Conservation (phyloP, 2,888 invertebrate species). For the Polydrusus cervinus region DNA sequence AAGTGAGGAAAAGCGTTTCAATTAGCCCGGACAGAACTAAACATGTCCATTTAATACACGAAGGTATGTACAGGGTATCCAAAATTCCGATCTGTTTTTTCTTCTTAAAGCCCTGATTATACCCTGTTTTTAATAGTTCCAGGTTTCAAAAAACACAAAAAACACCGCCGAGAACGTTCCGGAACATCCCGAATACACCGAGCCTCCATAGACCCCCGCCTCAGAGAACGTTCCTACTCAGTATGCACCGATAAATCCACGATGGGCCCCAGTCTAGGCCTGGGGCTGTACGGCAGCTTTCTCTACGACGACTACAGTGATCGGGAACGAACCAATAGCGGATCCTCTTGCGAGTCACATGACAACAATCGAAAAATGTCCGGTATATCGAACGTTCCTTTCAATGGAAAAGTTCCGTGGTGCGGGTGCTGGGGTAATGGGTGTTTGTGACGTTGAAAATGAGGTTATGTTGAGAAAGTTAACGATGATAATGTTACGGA, state of each 20-base stretch:
- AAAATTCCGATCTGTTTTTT: too few species aligned
- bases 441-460: slow-evolving; percentile 69
- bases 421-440: slow-evolving; percentile 91
- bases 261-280: slow-evolving; percentile 61
- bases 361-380: slow-evolving; percentile 74
- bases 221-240: slow-evolving; percentile 68
- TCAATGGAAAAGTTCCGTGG: slow-evolving; percentile 83
- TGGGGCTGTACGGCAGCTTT: slow-evolving; percentile 60
- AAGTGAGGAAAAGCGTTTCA: slow-evolving; percentile 66
- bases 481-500: too few species aligned
- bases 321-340: slow-evolving; percentile 79
- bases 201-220: slow-evolving; percentile 63
- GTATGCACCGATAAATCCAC: slow-evolving; percentile 70
- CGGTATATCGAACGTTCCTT: slow-evolving; percentile 76
- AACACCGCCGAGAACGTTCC: slow-evolving; percentile 66
- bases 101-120: background rate
- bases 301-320: slow-evolving; percentile 73
- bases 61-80: slow-evolving; percentile 55
- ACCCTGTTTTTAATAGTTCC: background rate
- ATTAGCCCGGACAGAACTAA: slow-evolving; percentile 67
- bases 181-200: slow-evolving; percentile 58
- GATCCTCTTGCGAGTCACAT: slow-evolving; percentile 76
- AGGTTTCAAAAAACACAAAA: slow-evolving; percentile 66
- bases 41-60: slow-evolving; percentile 67
- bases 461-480: too few species aligned